Evolutionary conservation across 92 coral and sea anemone genomes (phyloP).

Genomic region (Paramuricea clavata): DNA sequence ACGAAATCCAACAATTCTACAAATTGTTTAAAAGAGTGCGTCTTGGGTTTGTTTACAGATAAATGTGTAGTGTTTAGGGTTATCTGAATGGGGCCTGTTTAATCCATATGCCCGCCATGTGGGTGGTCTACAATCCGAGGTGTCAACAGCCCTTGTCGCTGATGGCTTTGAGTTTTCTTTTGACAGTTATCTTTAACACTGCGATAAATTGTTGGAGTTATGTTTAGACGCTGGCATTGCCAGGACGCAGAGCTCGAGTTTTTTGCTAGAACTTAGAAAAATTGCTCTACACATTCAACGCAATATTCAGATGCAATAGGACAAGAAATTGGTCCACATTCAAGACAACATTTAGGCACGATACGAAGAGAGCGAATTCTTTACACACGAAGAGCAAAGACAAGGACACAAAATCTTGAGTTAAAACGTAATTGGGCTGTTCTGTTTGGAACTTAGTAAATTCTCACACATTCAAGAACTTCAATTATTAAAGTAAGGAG

Average conservation of each 20-base stretch:
- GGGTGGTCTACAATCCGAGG: conserved; percentile 48
- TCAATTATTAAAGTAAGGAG: no score
- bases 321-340: not conserved
- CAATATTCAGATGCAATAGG: not conserved
- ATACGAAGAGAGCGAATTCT: not conserved
- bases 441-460: no score
- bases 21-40: not conserved
- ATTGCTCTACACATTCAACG: not conserved
- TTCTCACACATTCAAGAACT: no score
- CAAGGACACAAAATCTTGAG: no score
- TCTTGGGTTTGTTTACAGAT: not conserved
- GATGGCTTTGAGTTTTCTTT: conserved; percentile 37
- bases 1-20: not conserved
- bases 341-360: not conserved
- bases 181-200: conserved; percentile 52
- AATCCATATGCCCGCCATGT: conserved; percentile 37
- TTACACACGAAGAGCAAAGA: no score
- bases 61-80: conserved; percentile 9
- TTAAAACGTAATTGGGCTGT: no score
- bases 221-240: conserved; percentile 7
- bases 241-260: not conserved
- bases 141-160: conserved; percentile 47
- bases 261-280: not conserved
- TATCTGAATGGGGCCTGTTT: conserved; percentile 45
- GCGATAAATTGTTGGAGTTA: conserved; percentile 38